phyloP scores from a whole-genome alignment of 2,113 vertebrate species.

The Coryphaenoides rupestris region DNA sequence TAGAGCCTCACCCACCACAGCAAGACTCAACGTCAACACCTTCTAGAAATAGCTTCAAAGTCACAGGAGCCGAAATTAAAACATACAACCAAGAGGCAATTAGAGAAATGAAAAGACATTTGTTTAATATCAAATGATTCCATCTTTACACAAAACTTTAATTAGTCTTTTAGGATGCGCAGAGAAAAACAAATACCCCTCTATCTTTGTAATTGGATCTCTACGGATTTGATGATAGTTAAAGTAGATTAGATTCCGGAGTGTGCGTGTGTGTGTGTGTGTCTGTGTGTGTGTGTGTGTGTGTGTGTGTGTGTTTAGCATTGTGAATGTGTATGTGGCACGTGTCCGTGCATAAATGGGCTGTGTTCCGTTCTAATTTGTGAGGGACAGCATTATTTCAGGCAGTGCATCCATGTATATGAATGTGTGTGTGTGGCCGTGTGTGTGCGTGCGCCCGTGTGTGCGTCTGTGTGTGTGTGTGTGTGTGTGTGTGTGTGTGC shows the following conservation, averaged over 20 bases:
- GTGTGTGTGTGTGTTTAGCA: slow-evolving; percentile 15
- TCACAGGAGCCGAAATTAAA: slow-evolving; percentile 47
- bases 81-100: slow-evolving; percentile 49
- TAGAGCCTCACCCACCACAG: too few relatives aligned
- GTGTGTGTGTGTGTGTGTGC: slow-evolving; percentile 30
- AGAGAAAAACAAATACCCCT: slow-evolving; percentile 69
- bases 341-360: slow-evolving; percentile 42
- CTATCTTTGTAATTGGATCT: slow-evolving; percentile 74
- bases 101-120: slow-evolving; percentile 68
- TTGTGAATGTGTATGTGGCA: slow-evolving; percentile 5
- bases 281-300: slow-evolving; percentile 17
- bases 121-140: slow-evolving; percentile 70
- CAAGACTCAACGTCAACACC: too few relatives aligned
- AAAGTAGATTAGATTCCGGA: slow-evolving; percentile 68
- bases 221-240: slow-evolving; percentile 67
- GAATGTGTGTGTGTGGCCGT: neutral
- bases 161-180: slow-evolving; percentile 70
- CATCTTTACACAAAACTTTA: slow-evolving; percentile 72
- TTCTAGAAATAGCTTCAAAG: slow-evolving; percentile 22
- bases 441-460: neutral
- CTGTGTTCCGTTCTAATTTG: slow-evolving; percentile 42
- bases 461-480: slow-evolving; percentile 1
- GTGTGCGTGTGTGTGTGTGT: slow-evolving; percentile 33
- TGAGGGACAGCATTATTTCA: slow-evolving; percentile 36
- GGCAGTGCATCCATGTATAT: slow-evolving; percentile 39